phyloP scores from a whole-genome alignment of 2,888 invertebrate genomes.

The Carabus problematicus region DNA sequence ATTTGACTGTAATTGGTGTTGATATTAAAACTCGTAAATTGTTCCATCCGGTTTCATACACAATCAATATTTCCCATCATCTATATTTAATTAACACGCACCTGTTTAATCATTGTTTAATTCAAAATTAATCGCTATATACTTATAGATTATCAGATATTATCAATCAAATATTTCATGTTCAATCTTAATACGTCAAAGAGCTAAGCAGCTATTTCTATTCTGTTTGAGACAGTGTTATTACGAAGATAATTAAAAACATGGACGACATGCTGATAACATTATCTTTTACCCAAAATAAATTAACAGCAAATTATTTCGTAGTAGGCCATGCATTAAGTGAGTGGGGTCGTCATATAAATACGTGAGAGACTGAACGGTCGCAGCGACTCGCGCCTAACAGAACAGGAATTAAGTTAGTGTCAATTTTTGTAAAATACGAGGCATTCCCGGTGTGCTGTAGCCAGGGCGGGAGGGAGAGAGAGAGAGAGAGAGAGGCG shows the following conservation, averaged over 20 bases:
- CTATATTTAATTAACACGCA: no score
- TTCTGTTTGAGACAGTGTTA: slow-evolving; percentile 22
- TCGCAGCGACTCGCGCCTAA: background rate
- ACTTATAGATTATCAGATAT: no score
- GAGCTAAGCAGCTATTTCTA: slow-evolving; percentile 38
- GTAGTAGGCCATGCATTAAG: slow-evolving; percentile 9
- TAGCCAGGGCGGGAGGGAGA: background rate
- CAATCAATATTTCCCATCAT: no score
- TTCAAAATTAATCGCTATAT: background rate
- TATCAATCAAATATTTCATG: no score
- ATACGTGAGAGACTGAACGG: slow-evolving; percentile 20
- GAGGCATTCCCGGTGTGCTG: slow-evolving; percentile 14
- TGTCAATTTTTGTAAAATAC: slow-evolving; percentile 42
- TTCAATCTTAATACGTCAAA: slow-evolving; percentile 24
- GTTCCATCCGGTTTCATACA: no score
- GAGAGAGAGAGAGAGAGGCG: slow-evolving; percentile 1
- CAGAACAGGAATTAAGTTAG: slow-evolving; percentile 35
- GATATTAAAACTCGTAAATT: no score
- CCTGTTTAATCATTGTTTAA: background rate
- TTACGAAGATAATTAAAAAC: slow-evolving; percentile 35
- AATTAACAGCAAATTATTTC: slow-evolving; percentile 42
- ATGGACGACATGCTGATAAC: slow-evolving; percentile 39
- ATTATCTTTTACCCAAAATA: slow-evolving; percentile 40
- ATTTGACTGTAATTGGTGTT: no score
- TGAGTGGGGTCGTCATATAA: slow-evolving; percentile 14